Evolutionary conservation across 1,140 invertebrate species (phyloP), one percentile per base, ranked within the genome.

Genomic region (Polypedilum pembai): DNA sequence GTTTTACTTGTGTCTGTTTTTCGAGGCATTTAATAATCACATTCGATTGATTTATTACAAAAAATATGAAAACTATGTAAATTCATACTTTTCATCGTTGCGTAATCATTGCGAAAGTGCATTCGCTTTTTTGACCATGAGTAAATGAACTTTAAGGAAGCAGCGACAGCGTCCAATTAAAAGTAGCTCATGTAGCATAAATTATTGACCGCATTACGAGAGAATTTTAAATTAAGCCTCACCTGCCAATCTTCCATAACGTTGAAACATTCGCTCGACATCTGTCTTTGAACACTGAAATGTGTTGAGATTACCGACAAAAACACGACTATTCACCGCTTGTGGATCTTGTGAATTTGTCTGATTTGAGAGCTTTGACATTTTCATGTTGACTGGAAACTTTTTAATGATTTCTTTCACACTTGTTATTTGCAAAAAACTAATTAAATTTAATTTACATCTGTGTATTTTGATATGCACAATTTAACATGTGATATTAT

Each of bases 271-370:
- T 77, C 89, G 85, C 80, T 94, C 92, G 73, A 95, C 91, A 83
- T 94, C 92, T 76, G 92, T 93, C 84, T 94, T 94, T 78, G 88
- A 91, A 80, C 93, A 91, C 80, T 92, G 91, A 85, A 94, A 92
- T 78, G 93, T 95, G 85, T 95, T 95, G 78, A 95, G 86, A 85
- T 94, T 94, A 76, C 93, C 93, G 74, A 95, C 92, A 84, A 95
- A 95, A 76, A 94, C 89, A 74, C 93, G 87, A 77, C 91, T 94
- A 83, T 94, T 93, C 78, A 94, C 90, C 56, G 92, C 92, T 79
- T 92, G 90, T 76, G 92, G 93, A 85, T 94, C 92, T 82, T 92
- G 91, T 75, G 90, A 91, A 84, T 92, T 93, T 78, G 92, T 94
- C 82, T 93, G 91, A 84, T 93, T 94, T 77, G 92, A 92, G 77